phyloP scores from a whole-genome alignment of 2,888 invertebrate genomes.

The Acronicta alni region DNA sequence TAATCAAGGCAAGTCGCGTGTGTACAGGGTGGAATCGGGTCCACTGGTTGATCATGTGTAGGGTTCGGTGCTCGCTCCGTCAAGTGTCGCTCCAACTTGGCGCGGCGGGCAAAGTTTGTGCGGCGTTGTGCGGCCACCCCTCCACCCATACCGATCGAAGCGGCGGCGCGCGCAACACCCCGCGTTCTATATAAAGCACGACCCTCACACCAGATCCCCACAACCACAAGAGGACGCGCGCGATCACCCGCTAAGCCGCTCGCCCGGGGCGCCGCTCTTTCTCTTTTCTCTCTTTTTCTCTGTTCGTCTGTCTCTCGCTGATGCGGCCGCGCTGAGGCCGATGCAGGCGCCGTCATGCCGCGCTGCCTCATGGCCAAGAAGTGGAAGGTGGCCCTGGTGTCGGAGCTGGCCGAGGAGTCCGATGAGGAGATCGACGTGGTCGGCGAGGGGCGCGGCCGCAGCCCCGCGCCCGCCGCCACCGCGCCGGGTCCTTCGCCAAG shows the following conservation, averaged over 20 bases:
- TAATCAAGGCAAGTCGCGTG: slow-evolving; percentile 47
- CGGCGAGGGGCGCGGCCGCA: slow-evolving; percentile 92
- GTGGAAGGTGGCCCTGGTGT: slow-evolving; percentile 93
- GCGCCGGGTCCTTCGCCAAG: slow-evolving; percentile 92
- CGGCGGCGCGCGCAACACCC: slow-evolving; percentile 82
- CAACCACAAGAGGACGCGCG: slow-evolving; percentile 90
- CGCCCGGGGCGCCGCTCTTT: slow-evolving; percentile 88
- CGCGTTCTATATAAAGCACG: slow-evolving; percentile 83
- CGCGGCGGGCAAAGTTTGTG: slow-evolving; percentile 77
- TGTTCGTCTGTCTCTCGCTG: slow-evolving; percentile 87
- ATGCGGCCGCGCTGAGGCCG: slow-evolving; percentile 88
- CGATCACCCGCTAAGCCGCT: slow-evolving; percentile 86
- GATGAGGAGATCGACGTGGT: slow-evolving; percentile 96
- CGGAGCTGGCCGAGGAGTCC: slow-evolving; percentile 90
- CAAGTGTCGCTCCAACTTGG: slow-evolving; percentile 80
- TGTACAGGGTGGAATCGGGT: slow-evolving; percentile 56
- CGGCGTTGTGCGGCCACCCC: slow-evolving; percentile 67
- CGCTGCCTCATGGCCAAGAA: slow-evolving; percentile 98
- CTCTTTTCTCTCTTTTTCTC: slow-evolving; percentile 87
- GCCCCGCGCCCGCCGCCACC: slow-evolving; percentile 87
- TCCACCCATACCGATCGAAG: slow-evolving; percentile 81
- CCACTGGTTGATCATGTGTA: slow-evolving; percentile 82
- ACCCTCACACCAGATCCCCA: slow-evolving; percentile 80
- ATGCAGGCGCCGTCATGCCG: slow-evolving; percentile 93
- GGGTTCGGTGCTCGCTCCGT: slow-evolving; percentile 63